Percentiles rank a stretch among this genome's conserved stretches.
Conservation (phyloP, 2,113 vertebrate species). For the Corythaeola cristata region DNA sequence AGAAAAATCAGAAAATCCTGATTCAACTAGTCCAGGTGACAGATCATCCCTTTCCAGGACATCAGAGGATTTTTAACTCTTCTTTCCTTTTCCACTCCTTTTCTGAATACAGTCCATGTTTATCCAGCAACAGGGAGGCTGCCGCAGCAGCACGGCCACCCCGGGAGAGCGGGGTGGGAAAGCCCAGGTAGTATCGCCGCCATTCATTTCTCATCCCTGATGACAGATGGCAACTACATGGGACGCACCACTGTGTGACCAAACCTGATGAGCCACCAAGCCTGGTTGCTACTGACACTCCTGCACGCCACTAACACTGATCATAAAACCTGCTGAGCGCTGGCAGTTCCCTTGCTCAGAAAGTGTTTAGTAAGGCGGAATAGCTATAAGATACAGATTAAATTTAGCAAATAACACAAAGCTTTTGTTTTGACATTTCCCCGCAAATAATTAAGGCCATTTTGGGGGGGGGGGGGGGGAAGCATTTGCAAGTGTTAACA, state of each 20-base stretch:
- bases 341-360: neutral
- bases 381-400: neutral
- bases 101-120: neutral
- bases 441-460: neutral
- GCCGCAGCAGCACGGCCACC: rapidly evolving
- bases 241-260: neutral
- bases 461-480: neutral
- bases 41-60: neutral
- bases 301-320: neutral
- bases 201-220: neutral
- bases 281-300: neutral
- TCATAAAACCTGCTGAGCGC: neutral
- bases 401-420: neutral
- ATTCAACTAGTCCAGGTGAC: neutral
- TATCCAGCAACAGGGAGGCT: neutral
- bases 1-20: neutral
- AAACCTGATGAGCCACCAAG: neutral
- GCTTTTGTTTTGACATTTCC: neutral
- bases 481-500: neutral
- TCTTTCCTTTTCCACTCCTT: neutral
- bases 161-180: neutral
- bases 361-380: neutral
- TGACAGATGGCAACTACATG: neutral
- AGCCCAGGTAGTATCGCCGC: neutral
- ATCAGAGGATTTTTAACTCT: neutral